Base-by-base conservation (phyloP, 2,888 invertebrate species). In the Erpobdella octoculata region DNA sequence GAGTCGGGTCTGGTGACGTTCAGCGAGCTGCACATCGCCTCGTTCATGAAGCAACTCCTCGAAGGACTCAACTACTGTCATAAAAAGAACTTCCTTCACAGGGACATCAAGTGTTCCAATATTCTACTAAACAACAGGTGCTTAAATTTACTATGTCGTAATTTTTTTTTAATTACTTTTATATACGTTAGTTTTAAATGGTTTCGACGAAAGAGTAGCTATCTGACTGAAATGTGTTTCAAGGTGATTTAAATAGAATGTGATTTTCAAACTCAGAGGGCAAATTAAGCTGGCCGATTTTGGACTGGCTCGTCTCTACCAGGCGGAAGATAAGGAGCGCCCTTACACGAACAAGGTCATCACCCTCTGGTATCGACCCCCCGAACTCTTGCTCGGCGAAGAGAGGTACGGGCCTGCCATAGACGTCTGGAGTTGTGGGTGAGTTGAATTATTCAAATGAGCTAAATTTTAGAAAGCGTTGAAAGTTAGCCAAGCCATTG, bases 261-360 rank as follows among this genome's bases (percentile, higher is more conserved):
- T 21, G 18, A n/a, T 21, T 46, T 46, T 5, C 18, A 46, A 3
- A 3, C 46, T 9, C 71, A 96, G 96, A 82, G 98, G 97, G 48
- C 93, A 98, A 86, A 93, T 98, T n/a, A 98, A 98, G 83, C 86
- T 98, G 74, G 98, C 95, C 8, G 98, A 98, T 86, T 96, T 98
- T 84, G 98, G 98, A 78, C 86, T 98, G 76, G 97, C 98, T 0
- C 89, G 98, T 68, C 87, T 94, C 33, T 98, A 93, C 86, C 92
- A 92, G 80, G 92, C 95, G 0, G 95, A 95, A 80, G 95, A 97
- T 84, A 88, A 92, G 71, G 90, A 91, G 80, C 87, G 98, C 73
- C 93, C 95, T 0, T 98, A 98, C 85, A 98, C 98, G 38, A 98
- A 98, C 86, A 96, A 97, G 84, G 91, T 98, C 62, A 98, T 98